Conservation (phyloP, 2,113 vertebrate genomes). For the Hemibagrus wyckioides region DNA sequence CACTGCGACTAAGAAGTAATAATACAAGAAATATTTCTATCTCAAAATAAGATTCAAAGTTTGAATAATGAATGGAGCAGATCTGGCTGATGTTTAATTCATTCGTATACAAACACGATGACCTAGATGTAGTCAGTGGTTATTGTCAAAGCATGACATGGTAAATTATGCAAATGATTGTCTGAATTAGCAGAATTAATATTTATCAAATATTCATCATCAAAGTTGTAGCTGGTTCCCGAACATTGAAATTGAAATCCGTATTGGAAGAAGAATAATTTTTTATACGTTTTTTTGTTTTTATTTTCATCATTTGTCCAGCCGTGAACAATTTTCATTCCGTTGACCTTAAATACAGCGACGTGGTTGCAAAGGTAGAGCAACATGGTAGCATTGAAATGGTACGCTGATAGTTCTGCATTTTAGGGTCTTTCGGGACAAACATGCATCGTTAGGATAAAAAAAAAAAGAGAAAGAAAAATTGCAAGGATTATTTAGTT, state of each 20-base stretch:
- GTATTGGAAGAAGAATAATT: neutral
- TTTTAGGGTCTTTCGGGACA: slow-evolving; percentile 16
- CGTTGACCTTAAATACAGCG: neutral
- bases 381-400: neutral
- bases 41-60: neutral
- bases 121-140: neutral
- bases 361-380: neutral
- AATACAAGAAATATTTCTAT: neutral
- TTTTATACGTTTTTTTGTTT: neutral
- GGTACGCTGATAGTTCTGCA: slow-evolving; percentile 38
- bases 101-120: neutral
- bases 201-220: neutral
- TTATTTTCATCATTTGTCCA: neutral
- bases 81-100: slow-evolving; percentile 6
- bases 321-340: neutral
- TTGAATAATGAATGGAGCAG: neutral
- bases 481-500: slow-evolving; percentile 55
- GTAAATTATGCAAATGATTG: slow-evolving; percentile 18
- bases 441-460: slow-evolving; percentile 36
- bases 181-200: neutral
- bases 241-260: neutral
- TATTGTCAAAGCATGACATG: neutral
- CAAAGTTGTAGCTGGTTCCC: neutral
- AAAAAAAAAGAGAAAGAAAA: slow-evolving; percentile 38
- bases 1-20: neutral